phyloP scores from a whole-genome alignment of 2,113 vertebrate species.

The Centropristis striata region DNA sequence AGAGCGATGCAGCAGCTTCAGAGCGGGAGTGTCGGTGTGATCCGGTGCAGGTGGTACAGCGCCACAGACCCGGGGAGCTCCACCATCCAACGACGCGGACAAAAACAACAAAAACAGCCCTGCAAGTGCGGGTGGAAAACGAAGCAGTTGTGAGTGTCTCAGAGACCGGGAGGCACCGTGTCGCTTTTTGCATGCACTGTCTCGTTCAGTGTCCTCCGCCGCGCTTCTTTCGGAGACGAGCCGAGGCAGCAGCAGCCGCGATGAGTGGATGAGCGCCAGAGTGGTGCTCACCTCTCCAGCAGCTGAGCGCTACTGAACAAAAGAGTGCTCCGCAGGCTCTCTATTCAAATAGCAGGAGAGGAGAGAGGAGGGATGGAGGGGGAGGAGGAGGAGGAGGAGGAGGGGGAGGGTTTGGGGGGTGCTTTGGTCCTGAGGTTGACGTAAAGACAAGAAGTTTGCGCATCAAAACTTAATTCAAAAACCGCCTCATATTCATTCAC shows the following conservation, averaged over 20 bases:
- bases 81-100: slow-evolving; percentile 65
- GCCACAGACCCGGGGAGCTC: slow-evolving; percentile 38
- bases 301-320: slow-evolving; percentile 86
- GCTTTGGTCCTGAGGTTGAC: slow-evolving; percentile 18
- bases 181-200: neutral
- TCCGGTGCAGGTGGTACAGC: slow-evolving; percentile 67
- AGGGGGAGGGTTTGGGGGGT: neutral
- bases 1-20: slow-evolving; percentile 66
- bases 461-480: slow-evolving; percentile 18
- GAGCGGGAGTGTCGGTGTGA: slow-evolving; percentile 52
- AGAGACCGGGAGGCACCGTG: neutral
- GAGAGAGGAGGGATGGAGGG: neutral
- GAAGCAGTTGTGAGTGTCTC: neutral
- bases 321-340: slow-evolving; percentile 79
- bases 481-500: neutral
- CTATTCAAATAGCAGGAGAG: slow-evolving; percentile 75
- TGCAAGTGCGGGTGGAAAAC: slow-evolving; percentile 23
- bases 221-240: slow-evolving; percentile 34
- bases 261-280: slow-evolving; percentile 67
- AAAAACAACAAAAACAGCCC: slow-evolving; percentile 39
- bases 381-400: neutral
- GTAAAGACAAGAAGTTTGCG: slow-evolving; percentile 32
- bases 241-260: slow-evolving; percentile 33
- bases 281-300: slow-evolving; percentile 81
- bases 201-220: neutral